Evolutionary conservation across 2,113 vertebrate genomes (phyloP).

Genomic region (Oryzias curvinotus): DNA sequence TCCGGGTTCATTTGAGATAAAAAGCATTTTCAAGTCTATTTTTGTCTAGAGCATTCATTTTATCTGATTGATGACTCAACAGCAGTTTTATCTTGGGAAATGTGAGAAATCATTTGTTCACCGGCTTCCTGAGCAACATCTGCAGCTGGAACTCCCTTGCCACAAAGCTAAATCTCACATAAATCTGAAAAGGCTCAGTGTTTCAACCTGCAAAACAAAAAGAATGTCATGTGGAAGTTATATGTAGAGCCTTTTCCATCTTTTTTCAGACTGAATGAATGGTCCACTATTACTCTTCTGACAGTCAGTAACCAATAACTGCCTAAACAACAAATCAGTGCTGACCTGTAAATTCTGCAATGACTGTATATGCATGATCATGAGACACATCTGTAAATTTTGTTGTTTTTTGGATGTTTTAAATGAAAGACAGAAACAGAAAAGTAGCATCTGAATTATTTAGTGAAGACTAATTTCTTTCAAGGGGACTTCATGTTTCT

Average conservation of each 20-base stretch:
- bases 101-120: constrained; percentile 58
- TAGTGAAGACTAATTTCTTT: constrained; percentile 42
- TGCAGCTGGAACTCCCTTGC: constrained; percentile 50
- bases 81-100: constrained; percentile 50
- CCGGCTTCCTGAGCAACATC: constrained; percentile 46
- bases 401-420: constrained; percentile 19
- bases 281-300: not conserved
- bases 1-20: too few species aligned
- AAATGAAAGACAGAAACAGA: constrained; percentile 16
- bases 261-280: constrained; percentile 21
- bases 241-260: constrained; percentile 2
- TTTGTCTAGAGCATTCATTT: not conserved
- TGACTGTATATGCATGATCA: constrained; percentile 24
- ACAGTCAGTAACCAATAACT: constrained; percentile 15
- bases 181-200: constrained; percentile 27
- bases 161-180: constrained; percentile 25
- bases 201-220: constrained; percentile 15
- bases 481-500: constrained; percentile 73
- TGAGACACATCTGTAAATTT: constrained; percentile 37
- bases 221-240: not conserved
- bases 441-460: constrained; percentile 47
- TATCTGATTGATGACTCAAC: constrained; percentile 20
- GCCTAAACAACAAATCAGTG: constrained; percentile 33
- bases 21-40: not conserved
- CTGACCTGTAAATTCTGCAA: constrained; percentile 40